Evolutionary conservation across 2,888 invertebrate genomes (phyloP).

Genomic region (Leptopterna dolabrata): DNA sequence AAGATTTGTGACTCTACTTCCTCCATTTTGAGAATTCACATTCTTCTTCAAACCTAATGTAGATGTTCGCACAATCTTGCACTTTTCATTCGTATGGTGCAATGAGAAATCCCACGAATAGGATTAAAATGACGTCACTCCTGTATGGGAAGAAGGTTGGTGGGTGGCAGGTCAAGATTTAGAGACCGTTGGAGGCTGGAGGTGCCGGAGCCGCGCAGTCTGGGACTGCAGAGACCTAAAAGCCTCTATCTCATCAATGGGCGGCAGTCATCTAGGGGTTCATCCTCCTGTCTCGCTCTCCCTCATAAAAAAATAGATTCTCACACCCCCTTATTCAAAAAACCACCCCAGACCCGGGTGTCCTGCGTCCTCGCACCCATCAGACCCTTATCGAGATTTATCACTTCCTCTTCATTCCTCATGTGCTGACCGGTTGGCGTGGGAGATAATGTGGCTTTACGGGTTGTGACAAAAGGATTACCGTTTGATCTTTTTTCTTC

Average conservation of each 20-base stretch:
- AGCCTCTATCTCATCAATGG: constrained; percentile 16
- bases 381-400: constrained; percentile 37
- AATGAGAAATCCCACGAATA: too few species aligned
- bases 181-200: background rate
- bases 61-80: too few species aligned
- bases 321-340: constrained; percentile 23
- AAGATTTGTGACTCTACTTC: too few species aligned
- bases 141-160: background rate
- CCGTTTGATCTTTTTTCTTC: constrained; percentile 19
- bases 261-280: constrained; percentile 24
- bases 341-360: background rate
- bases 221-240: background rate
- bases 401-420: constrained; percentile 21
- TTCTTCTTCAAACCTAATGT: too few species aligned
- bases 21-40: too few species aligned
- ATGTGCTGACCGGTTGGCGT: constrained; percentile 32
- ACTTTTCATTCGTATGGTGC: too few species aligned
- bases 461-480: constrained; percentile 34
- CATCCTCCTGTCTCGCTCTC: background rate
- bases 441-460: constrained; percentile 35
- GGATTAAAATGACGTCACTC: too few species aligned
- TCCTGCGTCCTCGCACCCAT: background rate
- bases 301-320: background rate
- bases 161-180: background rate
- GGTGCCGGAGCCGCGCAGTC: background rate